These are phyloP conservation scores for Sebastes melanostomus DNA, from an alignment of 2,797 vertebrate species.

Conservation along the genomic window DNA sequence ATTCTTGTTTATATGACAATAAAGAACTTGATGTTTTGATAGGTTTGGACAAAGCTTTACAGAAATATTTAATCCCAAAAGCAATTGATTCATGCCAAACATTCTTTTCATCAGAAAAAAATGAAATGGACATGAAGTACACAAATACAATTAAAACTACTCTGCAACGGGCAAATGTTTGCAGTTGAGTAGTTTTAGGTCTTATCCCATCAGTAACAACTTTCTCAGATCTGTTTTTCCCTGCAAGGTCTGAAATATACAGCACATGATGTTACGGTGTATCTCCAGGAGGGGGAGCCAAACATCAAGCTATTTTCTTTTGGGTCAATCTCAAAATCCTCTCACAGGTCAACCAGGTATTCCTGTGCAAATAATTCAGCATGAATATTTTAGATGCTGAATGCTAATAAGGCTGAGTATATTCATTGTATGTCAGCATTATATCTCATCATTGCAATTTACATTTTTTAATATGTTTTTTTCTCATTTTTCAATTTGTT, in stretches of 20 bases:
- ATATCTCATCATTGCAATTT: background rate
- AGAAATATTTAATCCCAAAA: too few species aligned
- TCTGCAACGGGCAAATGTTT: background rate
- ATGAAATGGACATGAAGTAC: too few species aligned
- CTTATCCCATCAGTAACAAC: too few species aligned
- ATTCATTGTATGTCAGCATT: background rate
- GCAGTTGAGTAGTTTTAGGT: background rate
- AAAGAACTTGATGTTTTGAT: too few species aligned
- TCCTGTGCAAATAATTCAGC: too few species aligned
- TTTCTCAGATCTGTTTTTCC: background rate
- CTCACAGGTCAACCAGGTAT: background rate
- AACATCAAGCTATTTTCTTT: conserved; percentile 36
- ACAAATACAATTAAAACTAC: too few species aligned
- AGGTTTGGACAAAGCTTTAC: too few species aligned
- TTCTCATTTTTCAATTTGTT: background rate
- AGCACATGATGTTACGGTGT: background rate
- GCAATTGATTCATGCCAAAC: too few species aligned
- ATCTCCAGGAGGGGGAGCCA: conserved; percentile 59
- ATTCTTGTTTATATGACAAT: too few species aligned
- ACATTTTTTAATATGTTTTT: background rate
- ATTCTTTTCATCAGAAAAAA: too few species aligned
- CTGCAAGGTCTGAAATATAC: background rate
- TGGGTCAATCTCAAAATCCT: background rate
- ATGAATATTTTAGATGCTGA: background rate
- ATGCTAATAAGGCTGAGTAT: background rate